A percentile compares a stretch with the other conserved stretches of the same genome.
Conservation (phyloP, 2,113 vertebrate genomes). For the Porphyrio hochstetteri region DNA sequence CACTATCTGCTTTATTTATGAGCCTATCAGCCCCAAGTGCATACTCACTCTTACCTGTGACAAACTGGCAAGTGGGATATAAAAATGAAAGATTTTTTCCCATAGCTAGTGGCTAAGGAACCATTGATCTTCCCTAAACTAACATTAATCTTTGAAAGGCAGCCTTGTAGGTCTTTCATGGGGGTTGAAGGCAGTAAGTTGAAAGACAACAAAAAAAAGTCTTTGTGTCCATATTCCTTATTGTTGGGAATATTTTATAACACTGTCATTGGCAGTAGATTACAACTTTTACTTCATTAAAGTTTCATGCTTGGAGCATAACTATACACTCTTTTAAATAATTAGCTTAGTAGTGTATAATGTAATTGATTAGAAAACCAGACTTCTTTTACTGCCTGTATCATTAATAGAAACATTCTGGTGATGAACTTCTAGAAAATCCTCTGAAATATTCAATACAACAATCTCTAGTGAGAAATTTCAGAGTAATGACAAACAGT, state of each 20-base stretch:
- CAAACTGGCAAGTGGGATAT: constrained; percentile 42
- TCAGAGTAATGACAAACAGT: background rate
- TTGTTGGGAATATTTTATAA: background rate
- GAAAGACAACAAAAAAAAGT: background rate
- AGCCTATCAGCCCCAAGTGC: constrained; percentile 22
- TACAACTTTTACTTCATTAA: background rate
- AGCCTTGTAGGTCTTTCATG: constrained; percentile 11
- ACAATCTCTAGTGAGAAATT: background rate
- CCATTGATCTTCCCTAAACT: constrained; percentile 55
- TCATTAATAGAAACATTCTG: background rate
- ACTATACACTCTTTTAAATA: background rate
- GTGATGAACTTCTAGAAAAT: background rate
- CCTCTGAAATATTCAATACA: background rate
- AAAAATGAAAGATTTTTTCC: constrained; percentile 57
- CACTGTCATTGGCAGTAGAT: background rate
- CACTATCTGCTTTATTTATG: constrained; percentile 45
- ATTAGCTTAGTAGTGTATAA: background rate
- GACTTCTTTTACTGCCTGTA: background rate
- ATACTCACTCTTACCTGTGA: constrained; percentile 46
- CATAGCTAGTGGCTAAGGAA: constrained; percentile 24
- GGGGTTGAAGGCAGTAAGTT: background rate
- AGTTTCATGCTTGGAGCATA: background rate
- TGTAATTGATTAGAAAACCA: background rate
- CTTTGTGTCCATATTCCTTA: background rate
- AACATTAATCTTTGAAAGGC: constrained; percentile 49